These are phyloP conservation scores for Parthenolecanium corni DNA, from an alignment of 2,888 invertebrate genomes.

Conservation along the genomic window DNA sequence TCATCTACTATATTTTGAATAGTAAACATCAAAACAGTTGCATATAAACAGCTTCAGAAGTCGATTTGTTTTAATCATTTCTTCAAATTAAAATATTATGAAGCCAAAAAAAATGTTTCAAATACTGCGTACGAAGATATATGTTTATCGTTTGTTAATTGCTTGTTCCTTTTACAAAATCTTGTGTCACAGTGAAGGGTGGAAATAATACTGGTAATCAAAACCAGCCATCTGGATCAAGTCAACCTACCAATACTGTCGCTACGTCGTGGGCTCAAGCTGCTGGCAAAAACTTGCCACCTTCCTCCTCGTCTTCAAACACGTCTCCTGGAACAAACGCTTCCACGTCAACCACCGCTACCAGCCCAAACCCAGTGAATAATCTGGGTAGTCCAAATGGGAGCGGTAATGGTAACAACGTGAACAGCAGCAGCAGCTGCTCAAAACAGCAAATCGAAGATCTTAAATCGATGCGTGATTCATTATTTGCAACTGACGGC, in stretches of 20 bases:
- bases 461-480: conserved; percentile 80
- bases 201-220: conserved; percentile 12
- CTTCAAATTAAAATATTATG: too few relatives aligned
- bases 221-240: conserved; percentile 5
- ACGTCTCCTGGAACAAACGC: conserved; percentile 33
- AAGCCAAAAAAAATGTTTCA: too few relatives aligned
- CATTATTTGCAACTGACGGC: conserved; percentile 80
- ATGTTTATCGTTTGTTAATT: too few relatives aligned
- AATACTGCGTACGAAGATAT: too few relatives aligned
- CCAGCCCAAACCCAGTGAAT: conserved; percentile 41
- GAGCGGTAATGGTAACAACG: conserved; percentile 21
- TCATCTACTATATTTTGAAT: too few relatives aligned
- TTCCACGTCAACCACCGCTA: conserved; percentile 32
- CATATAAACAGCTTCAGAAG: too few relatives aligned
- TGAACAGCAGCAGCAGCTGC: conserved; percentile 41
- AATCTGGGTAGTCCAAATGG: conserved; percentile 36
- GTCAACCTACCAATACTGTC: conserved; percentile 10
- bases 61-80: too few relatives aligned
- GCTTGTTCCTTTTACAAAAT: too few relatives aligned
- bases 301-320: conserved; percentile 34
- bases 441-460: conserved; percentile 77
- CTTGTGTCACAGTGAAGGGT: conserved; percentile 1
- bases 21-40: too few relatives aligned
- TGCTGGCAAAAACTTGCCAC: conserved; percentile 42
- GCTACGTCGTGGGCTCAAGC: conserved; percentile 44